phyloP scores from a whole-genome alignment of 2,888 invertebrate genomes.

The Orthonevra nobilis region DNA sequence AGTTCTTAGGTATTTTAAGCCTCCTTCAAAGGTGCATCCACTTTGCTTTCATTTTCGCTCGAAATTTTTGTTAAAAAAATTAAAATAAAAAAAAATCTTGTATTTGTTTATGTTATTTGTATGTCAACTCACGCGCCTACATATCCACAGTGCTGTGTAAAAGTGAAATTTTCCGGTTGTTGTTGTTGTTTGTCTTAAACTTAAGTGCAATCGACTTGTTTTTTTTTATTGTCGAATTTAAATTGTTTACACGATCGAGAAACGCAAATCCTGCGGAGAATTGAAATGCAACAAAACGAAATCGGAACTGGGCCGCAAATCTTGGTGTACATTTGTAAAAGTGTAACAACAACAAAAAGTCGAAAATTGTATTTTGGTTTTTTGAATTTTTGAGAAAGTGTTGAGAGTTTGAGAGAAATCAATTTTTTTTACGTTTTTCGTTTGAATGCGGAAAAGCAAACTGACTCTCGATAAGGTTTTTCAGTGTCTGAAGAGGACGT shows the following conservation, averaged over 20 bases:
- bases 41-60: slow-evolving; percentile 64
- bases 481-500: slow-evolving; percentile 33
- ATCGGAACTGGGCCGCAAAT: no score
- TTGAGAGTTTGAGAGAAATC: slow-evolving; percentile 38
- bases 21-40: slow-evolving; percentile 1
- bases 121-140: slow-evolving; percentile 31
- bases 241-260: not conserved
- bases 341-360: slow-evolving; percentile 30
- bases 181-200: slow-evolving; percentile 7
- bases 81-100: not conserved
- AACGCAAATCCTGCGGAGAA: slow-evolving; percentile 36
- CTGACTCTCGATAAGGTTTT: slow-evolving; percentile 36
- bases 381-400: slow-evolving; percentile 52
- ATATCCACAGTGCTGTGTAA: slow-evolving; percentile 12
- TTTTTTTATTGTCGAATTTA: not conserved
- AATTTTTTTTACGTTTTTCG: slow-evolving; percentile 1
- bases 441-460: slow-evolving; percentile 50
- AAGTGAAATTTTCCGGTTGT: slow-evolving; percentile 63
- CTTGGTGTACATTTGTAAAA: no score
- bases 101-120: slow-evolving; percentile 39
- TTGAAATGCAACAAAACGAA: not conserved
- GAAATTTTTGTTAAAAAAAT: slow-evolving; percentile 13
- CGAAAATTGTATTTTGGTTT: slow-evolving; percentile 6
- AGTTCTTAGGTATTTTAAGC: slow-evolving; percentile 18
- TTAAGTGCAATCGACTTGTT: slow-evolving; percentile 6